Evolutionary conservation across 2,888 invertebrate species (phyloP).

Genomic region (Leucophenga montana): DNA sequence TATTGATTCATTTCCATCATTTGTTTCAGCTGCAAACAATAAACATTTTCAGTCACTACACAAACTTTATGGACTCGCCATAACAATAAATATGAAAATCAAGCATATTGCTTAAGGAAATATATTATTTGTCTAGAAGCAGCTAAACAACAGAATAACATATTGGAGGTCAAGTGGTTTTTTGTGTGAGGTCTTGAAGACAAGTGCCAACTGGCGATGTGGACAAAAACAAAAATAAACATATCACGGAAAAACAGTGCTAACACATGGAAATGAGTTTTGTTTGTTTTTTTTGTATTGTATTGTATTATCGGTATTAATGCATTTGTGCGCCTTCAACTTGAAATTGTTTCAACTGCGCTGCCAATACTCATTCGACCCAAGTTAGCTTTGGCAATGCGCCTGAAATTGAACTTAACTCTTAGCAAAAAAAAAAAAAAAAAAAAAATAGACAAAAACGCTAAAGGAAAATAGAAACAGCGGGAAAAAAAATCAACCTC

Average conservation of each 20-base stretch:
- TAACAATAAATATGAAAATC: conserved; percentile 27
- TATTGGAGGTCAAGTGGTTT: conserved; percentile 18
- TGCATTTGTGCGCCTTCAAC: conserved; percentile 24
- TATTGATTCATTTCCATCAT: no score
- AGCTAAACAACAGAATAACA: not conserved
- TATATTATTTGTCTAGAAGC: conserved; percentile 58
- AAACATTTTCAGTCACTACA: not conserved
- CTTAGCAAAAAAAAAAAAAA: conserved; percentile 18
- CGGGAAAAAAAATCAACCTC: conserved; percentile 12
- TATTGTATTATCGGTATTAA: not conserved
- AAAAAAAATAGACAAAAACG: conserved; percentile 15
- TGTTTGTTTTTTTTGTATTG: conserved; percentile 7
- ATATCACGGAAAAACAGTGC: not conserved
- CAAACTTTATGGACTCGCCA: conserved; percentile 17
- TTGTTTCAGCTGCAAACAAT: no score
- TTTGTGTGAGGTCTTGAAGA: conserved; percentile 24
- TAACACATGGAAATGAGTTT: conserved; percentile 20
- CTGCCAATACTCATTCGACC: not conserved
- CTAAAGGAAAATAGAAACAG: conserved; percentile 5
- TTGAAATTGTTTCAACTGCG: not conserved
- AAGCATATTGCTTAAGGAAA: conserved; percentile 20
- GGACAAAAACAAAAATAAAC: conserved; percentile 21
- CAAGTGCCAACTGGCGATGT: conserved; percentile 36
- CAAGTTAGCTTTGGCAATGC: conserved; percentile 25
- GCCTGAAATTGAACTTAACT: conserved; percentile 22